Base-by-base conservation (phyloP, 1,140 invertebrate species). In the Gonioctena quinquepunctata region DNA sequence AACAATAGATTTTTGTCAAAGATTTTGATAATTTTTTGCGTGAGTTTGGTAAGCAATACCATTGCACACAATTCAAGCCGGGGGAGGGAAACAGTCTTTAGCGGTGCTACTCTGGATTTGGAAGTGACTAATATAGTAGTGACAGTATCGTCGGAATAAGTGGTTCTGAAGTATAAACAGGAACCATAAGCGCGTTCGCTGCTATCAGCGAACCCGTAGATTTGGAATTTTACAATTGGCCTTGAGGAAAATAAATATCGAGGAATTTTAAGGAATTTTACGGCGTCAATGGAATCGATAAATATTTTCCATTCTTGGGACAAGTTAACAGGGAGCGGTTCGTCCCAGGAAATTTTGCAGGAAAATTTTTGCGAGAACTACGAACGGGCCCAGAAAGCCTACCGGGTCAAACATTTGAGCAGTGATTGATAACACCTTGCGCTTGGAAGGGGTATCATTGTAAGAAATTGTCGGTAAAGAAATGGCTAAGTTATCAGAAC, bases 81-180 rank as follows among this genome's bases (percentile, higher is more conserved):
- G 6, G 79, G 78, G 2, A 77, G 69, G 3, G 69, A 78, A 7
- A 57, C 59, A 4, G 64, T 66, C 50, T 80, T 80, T 3, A 80
- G 27, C 6, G 77, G 78, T 2, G 77, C 71, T 11, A 80, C 71
- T n/a, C 50, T 52, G 54, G 54, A 73, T 69, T 76, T 81, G 18
- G 77, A 67, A 62, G 21, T 3, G 27, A 62, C 11, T n/a, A 62
- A 62, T 56, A 2, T 3, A 2, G 64, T 33, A 7, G 27, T 23
- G 13, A 26, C 62, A 59, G 70, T 42, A n/a, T 59, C 61, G 0
- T 28, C 52, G n/a, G 28, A 8, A 27, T 59, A 42, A 21, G 57
- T 69, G 18, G 77, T 79, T 81, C 83, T 83, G 66, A 79, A 82
- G 25, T 81, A 82, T 8, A 79, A 33, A 16, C 70, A 73, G 2